A percentile compares a stretch with the other conserved stretches of the same genome.
These are phyloP conservation scores for Gallinago undulata DNA, from an alignment of 2,113 vertebrate species.

Conservation along the genomic window DNA sequence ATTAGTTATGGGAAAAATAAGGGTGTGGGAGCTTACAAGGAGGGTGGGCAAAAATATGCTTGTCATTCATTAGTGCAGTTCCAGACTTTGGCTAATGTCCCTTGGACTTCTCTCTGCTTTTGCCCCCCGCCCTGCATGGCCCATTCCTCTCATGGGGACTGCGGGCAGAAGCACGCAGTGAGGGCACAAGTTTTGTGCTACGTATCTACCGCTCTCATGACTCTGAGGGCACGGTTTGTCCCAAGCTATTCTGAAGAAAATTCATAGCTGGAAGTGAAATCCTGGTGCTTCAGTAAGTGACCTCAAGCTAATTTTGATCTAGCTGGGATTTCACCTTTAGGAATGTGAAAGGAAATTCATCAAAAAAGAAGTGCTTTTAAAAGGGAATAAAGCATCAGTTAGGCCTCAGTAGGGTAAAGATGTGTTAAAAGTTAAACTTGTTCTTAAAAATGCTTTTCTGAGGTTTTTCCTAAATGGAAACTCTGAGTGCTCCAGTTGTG, in stretches of 20 bases:
- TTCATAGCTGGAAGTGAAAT: neutral
- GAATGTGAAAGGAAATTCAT: neutral
- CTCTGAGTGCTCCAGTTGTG: neutral
- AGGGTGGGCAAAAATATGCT: neutral
- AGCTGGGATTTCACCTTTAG: neutral
- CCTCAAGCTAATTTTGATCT: neutral
- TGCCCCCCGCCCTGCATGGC: neutral
- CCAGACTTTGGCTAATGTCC: neutral
- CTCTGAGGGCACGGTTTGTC: neutral
- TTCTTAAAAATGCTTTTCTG: neutral
- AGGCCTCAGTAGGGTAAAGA: neutral
- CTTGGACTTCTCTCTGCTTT: neutral
- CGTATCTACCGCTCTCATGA: fast-evolving
- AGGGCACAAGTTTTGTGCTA: neutral
- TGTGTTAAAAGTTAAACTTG: neutral
- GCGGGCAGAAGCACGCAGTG: neutral
- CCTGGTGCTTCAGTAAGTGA: neutral
- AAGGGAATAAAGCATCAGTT: neutral
- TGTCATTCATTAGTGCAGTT: neutral
- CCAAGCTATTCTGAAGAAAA: neutral
- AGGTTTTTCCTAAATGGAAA: neutral
- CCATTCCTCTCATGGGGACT: fast-evolving
- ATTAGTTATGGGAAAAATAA: neutral
- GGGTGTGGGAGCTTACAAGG: neutral
- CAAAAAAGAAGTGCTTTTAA: neutral